Conservation (phyloP, 2,113 vertebrate genomes). For the Apistogramma diplotaenia region DNA sequence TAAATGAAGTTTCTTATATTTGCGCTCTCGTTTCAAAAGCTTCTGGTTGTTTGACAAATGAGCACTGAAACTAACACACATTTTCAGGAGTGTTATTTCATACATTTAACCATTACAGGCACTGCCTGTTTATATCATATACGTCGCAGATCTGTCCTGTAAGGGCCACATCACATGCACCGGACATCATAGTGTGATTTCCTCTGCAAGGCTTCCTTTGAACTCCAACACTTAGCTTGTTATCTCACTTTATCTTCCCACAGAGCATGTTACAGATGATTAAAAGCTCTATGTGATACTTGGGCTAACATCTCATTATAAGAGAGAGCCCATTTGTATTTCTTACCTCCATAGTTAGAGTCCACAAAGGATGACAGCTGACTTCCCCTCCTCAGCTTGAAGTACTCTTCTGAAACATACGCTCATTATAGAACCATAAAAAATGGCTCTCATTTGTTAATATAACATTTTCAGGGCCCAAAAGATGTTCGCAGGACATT, state of each 20-base stretch:
- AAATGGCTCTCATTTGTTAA: constrained; percentile 67
- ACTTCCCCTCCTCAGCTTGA: constrained; percentile 68
- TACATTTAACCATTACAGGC: not conserved
- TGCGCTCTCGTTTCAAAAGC: not conserved
- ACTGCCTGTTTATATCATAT: constrained; percentile 16
- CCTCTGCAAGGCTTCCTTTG: constrained; percentile 57
- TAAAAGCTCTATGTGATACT: constrained; percentile 76
- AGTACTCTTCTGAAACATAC: constrained; percentile 60
- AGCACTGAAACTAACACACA: not conserved
- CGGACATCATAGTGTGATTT: constrained; percentile 36
- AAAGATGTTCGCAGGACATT: constrained; percentile 35
- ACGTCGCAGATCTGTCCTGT: constrained; percentile 15
- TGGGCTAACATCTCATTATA: constrained; percentile 73
- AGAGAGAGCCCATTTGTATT: constrained; percentile 73
- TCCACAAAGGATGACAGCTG: constrained; percentile 73
- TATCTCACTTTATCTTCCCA: constrained; percentile 74
- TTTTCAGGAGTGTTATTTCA: not conserved
- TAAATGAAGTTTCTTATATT: not conserved
- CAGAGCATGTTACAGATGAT: constrained; percentile 73
- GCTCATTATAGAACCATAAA: constrained; percentile 69
- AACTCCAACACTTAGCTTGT: constrained; percentile 74
- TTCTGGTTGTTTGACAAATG: not conserved
- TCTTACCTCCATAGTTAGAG: constrained; percentile 69
- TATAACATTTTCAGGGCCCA: constrained; percentile 56
- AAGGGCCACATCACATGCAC: constrained; percentile 8